Evolutionary conservation across 92 coral and sea anemone species (phyloP).

Genomic region (Parazoanthus darwini): DNA sequence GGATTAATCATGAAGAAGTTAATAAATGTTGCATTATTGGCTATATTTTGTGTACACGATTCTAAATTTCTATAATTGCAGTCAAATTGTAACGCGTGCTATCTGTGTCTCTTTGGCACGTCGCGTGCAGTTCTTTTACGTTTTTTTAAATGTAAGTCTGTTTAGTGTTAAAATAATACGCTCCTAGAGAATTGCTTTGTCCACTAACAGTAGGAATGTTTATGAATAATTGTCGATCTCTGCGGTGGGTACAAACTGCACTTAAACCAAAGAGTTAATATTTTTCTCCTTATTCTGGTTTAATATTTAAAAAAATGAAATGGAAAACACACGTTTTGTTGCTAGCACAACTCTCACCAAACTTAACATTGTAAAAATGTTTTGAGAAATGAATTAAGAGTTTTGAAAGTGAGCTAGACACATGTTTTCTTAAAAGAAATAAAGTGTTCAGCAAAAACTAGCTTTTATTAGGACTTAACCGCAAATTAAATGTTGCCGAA

Average conservation of each 20-base stretch:
- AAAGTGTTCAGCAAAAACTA: neutral
- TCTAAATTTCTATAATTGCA: neutral
- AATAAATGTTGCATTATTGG: neutral
- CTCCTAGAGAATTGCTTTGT: constrained; percentile 3
- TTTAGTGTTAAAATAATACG: neutral
- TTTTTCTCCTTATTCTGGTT: neutral
- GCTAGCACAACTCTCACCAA: neutral
- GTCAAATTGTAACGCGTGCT: neutral
- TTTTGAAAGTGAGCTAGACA: neutral
- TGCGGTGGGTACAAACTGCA: constrained; percentile 19
- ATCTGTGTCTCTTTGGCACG: neutral
- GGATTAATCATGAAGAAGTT: neutral
- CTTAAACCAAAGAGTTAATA: constrained; percentile 1
- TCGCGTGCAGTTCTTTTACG: neutral
- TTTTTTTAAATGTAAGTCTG: neutral
- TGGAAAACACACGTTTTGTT: neutral
- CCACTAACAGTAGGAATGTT: constrained; percentile 27
- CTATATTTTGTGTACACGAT: neutral
- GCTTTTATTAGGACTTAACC: constrained; percentile 20
- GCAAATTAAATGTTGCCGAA: constrained; percentile 7
- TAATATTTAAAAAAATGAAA: neutral
- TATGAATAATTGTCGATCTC: constrained; percentile 22
- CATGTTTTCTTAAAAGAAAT: neutral
- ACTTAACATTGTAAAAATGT: neutral
- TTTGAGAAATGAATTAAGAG: neutral